Conservation (phyloP, 2,888 invertebrate species). For the Zelleria hepariella region DNA sequence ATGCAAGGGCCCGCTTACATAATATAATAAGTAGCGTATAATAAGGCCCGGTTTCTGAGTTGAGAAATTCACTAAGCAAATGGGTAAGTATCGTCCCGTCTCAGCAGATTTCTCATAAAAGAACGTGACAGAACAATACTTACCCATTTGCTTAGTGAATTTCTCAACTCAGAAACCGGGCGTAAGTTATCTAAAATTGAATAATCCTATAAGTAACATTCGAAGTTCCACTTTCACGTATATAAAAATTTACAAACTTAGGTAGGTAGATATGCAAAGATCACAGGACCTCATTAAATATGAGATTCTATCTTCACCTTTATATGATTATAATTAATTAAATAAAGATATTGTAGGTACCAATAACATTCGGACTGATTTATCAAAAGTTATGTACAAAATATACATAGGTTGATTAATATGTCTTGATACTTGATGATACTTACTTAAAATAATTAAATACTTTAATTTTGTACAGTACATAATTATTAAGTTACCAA, state of each 20-base stretch:
- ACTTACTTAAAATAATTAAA: neutral
- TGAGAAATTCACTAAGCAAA: no score
- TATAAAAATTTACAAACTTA: neutral
- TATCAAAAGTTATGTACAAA: slow-evolving; percentile 34
- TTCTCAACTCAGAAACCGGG: no score
- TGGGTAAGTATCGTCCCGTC: no score
- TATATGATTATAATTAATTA: neutral
- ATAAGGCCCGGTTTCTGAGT: no score
- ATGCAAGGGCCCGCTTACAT: slow-evolving; percentile 54
- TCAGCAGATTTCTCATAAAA: no score
- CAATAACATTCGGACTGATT: slow-evolving; percentile 1
- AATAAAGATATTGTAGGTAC: neutral
- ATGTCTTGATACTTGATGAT: neutral
- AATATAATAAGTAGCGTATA: slow-evolving; percentile 6
- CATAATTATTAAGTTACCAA: neutral
- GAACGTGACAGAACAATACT: no score
- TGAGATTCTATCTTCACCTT: neutral
- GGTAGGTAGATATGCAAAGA: neutral
- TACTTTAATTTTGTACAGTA: neutral
- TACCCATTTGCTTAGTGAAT: no score
- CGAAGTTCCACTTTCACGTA: slow-evolving; percentile 19
- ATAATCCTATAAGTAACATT: slow-evolving; percentile 16
- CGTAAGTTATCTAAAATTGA: neutral
- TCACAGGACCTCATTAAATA: neutral
- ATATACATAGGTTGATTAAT: slow-evolving; percentile 29